These are phyloP conservation scores for Chelonia mydas DNA, from an alignment of 2,797 vertebrate genomes.

Conservation along the genomic window DNA sequence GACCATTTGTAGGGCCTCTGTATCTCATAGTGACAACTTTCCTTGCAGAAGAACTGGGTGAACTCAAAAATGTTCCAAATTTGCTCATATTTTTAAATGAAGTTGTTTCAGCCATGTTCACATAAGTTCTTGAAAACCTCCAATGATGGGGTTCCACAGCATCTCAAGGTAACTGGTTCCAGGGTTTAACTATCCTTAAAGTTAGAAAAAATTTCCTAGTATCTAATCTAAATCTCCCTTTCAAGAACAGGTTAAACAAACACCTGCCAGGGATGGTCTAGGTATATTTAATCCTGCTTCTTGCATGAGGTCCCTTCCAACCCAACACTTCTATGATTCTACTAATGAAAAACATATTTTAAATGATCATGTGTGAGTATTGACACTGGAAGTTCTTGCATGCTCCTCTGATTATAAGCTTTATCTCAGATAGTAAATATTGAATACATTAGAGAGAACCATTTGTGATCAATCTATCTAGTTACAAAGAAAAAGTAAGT, in stretches of 20 bases:
- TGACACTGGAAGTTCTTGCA: background rate
- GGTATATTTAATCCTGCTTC: background rate
- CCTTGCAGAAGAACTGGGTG: no score
- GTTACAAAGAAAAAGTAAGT: background rate
- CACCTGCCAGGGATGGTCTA: background rate
- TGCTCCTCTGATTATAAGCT: background rate
- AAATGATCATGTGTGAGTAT: background rate
- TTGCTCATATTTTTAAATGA: background rate
- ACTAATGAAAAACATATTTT: background rate
- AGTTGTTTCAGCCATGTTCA: background rate
- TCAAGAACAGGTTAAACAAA: background rate
- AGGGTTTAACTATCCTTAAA: background rate
- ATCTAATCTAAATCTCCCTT: background rate
- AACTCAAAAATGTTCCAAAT: background rate
- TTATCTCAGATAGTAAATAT: background rate
- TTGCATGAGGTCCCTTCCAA: background rate
- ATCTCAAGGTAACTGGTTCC: background rate
- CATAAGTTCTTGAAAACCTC: background rate
- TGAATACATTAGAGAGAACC: background rate
- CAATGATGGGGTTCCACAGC: background rate
- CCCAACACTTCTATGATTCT: background rate
- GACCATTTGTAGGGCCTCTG: background rate
- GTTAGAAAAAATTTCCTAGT: background rate
- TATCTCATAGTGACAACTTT: background rate
- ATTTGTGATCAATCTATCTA: background rate